Base-by-base conservation (phyloP, 2,113 vertebrate genomes). In the Brevimyrus niger region DNA sequence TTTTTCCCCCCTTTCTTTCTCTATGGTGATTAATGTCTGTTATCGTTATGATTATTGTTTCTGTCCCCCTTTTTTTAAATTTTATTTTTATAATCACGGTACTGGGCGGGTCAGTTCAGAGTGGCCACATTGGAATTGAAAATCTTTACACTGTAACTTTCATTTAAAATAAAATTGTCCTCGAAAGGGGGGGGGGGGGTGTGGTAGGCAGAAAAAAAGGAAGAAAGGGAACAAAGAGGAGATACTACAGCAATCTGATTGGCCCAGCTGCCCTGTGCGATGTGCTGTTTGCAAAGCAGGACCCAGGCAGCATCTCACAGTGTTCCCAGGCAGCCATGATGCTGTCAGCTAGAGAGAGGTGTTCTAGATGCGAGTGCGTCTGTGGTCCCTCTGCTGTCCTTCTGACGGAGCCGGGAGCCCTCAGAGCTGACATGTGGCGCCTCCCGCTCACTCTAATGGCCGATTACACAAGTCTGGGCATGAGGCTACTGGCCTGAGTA, bases 381-480 rank as follows among this genome's bases (percentile, higher is more conserved):
- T 50, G 13, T 31, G 13, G 31, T 53, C 50, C 31, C 31, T 53
- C 55, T 46, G 15, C 13, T 44, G 21, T 44, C 50, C 3, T 2
- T 27, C 27, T 58, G 21, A 11, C 15, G n/a, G n/a, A 46, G 15
- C 51, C 15, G 35, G 76, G 8, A 21, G 13, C 19, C 42, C n/a
- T 61, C 48, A 11, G 35, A 65, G 42, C 91, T 94, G 94, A 92
- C 93, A 90, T 89, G 89, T 86, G 51, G 61, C 61, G 89, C 89
- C 91, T 92, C 92, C 92, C 58, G 86, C 93, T 89, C 89, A 92
- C 92, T 91, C 90, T 92, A 91, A 93, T 92, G 92, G 90, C 87
- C 35, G 85, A 90, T 95, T 95, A 95, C 93, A 91, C 93, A 95
- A 95, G 90, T 89, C 44, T 88, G 89, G 90, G 90, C 90, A 90